Evolutionary conservation across 2,113 vertebrate species (phyloP), one percentile per base, ranked within the genome.

Genomic region (Ailuropoda melanoleuca): DNA sequence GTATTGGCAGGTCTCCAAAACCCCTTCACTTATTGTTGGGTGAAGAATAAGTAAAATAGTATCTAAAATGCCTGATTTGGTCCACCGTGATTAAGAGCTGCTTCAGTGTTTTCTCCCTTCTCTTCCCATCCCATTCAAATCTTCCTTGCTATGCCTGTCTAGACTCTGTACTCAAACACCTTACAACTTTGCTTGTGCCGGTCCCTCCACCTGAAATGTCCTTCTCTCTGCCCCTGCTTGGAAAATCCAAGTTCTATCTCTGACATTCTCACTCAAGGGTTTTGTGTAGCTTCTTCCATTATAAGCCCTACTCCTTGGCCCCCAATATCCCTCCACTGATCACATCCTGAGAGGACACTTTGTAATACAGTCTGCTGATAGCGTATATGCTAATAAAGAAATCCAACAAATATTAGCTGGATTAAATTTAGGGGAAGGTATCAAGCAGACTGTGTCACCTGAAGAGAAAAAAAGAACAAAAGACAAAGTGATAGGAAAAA

Each of bases 371-470:
- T 31, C 21, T 19, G 26, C 43, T 58, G 53, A 43, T 75, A 24
- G 70, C 37, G 17, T 34, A 84, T 39, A 26, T 34, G 14, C 24
- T 26, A 58, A 21, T 43, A 72, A 91, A 89, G 48, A 82, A 66
- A 88, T 37, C 89, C 68, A 78, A 18, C 68, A 95, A 95, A 66
- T n/a, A 88, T 26, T 93, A 78, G n/a, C 56, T 60, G 19, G 7
- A 43, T 95, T 97, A 84, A 93, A 95, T 85, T 56, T 77, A 93
- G 37, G 23, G 13, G n/a, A 81, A 75, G 6, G 24, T 88, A 68
- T 93, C 55, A 90, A 77, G 56, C 6, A 55, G 29, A 62, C 6
- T 15, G 26, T 66, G 15, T 80, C 18, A 64, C 62, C 53, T n/a
- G 48, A 72, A 74, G 66, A 95, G 26, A 80, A 56, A 74, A 60